Evolutionary conservation across 1,140 invertebrate genomes (phyloP), one percentile per base, ranked within the genome.

Genomic region (Artemia franciscana): DNA sequence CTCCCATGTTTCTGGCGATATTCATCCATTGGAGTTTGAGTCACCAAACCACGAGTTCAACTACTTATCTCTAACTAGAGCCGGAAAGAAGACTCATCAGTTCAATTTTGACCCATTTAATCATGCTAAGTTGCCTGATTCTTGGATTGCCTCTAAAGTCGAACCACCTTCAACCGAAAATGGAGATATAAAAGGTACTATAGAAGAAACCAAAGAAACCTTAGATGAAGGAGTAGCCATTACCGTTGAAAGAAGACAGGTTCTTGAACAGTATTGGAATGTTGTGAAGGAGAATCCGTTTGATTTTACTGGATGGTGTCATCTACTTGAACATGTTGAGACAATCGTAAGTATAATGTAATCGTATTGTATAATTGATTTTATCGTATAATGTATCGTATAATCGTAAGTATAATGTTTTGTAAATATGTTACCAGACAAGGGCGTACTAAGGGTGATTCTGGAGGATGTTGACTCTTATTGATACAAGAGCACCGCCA

Each of bases 231-330:
- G 21, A 51, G 39, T 51, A 15, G 39, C 39, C 2, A 51, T 15
- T 15, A 18, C 39, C 12, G 21, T 51, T 12, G 39, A 1, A 18
- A 51, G 39, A 51, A 51, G 24, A n/a, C 26, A 27, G 23, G 9
- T 39, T 18, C 18, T 60, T 24, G 60, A 60, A 30, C 60, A 60
- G 27, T 60, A 60, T 60, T 60, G 60, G 60, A 26, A 24, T 15
- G 1, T 30, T 18, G 60, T 60, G 15, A 26, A 28, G 5, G 60
- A 60, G 25, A 60, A 5, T 12, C 60, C 60, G 3, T 21, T 24
- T 5, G 60, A 60, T 26, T 60, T 60, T 39, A 60, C 60, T 60
- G 24, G 26, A 5, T 60, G 60, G 60, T 24, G 26, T 0, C 23
- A 60, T 39, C 26, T 60, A 5, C 23, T 60, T 26, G 26, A 60